Evolutionary conservation across 2,113 vertebrate genomes (phyloP).

Genomic region (Ameiurus melas): DNA sequence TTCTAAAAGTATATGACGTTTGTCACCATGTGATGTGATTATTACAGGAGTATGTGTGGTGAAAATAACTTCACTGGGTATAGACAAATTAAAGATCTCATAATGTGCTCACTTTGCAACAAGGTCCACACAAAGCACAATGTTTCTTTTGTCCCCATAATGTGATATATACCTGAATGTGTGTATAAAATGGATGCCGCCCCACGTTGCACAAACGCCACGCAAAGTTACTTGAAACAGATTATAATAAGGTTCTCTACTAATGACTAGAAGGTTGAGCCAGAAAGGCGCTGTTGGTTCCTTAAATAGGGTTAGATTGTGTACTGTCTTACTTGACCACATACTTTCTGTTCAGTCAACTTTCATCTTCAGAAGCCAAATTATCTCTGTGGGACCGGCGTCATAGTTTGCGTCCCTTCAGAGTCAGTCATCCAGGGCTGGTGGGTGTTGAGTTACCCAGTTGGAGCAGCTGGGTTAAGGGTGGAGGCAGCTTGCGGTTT

Average conservation of each 20-base stretch:
- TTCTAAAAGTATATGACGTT: neutral
- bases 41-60: neutral
- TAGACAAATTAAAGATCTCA: neutral
- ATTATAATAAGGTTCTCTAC: neutral
- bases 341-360: conserved; percentile 36
- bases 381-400: conserved; percentile 21
- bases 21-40: neutral
- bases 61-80: neutral
- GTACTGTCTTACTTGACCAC: conserved; percentile 8
- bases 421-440: conserved; percentile 21
- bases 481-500: conserved; percentile 36
- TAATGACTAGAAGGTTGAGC: neutral
- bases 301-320: neutral
- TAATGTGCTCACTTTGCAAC: neutral
- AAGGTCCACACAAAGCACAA: neutral
- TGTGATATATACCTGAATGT: neutral
- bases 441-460: conserved; percentile 48
- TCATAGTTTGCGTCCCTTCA: conserved; percentile 25
- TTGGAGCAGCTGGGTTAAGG: conserved; percentile 34
- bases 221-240: neutral
- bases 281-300: neutral
- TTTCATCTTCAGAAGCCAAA: conserved; percentile 23
- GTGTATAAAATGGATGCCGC: neutral
- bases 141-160: neutral
- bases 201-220: neutral